Percentiles rank a stretch among this genome's conserved stretches.
These are phyloP conservation scores for Tenodera sinensis DNA, from an alignment of 2,888 invertebrate species.

Conservation along the genomic window DNA sequence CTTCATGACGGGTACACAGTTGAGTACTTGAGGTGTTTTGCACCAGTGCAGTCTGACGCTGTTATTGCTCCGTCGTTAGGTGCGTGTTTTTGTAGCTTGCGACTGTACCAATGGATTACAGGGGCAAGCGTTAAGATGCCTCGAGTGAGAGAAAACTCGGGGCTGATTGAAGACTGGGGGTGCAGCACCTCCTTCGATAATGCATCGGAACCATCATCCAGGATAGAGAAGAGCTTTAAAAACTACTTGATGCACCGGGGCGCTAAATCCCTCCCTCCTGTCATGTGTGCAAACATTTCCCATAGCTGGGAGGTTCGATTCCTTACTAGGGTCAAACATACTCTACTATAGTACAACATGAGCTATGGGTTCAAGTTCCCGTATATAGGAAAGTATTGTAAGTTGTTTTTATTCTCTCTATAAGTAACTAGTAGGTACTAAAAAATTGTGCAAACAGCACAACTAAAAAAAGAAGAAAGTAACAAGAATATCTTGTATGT, in stretches of 20 bases:
- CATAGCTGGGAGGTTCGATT: not conserved
- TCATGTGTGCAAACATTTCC: not conserved
- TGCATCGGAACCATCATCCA: slow-evolving; percentile 13
- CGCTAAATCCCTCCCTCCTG: not conserved
- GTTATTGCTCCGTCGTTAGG: too few species aligned
- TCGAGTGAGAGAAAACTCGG: not conserved
- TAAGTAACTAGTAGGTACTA: too few species aligned
- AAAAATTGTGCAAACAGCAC: too few species aligned
- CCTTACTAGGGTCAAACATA: too few species aligned
- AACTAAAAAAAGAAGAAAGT: too few species aligned
- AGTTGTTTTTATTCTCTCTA: too few species aligned
- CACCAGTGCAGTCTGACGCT: not conserved
- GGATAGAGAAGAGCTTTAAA: slow-evolving; percentile 15
- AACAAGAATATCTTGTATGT: too few species aligned
- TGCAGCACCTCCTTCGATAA: not conserved
- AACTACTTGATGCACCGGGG: not conserved
- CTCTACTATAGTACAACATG: too few species aligned
- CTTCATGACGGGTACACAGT: too few species aligned
- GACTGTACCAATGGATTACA: not conserved
- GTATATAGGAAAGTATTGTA: too few species aligned
- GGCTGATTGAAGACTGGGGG: not conserved
- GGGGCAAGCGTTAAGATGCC: not conserved
- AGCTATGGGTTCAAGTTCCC: too few species aligned
- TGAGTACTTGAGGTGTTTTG: too few species aligned
- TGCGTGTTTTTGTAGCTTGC: not conserved